Evolutionary conservation across 23 tunicate species (phyloP).

Genomic region (Ciona savignyi): DNA sequence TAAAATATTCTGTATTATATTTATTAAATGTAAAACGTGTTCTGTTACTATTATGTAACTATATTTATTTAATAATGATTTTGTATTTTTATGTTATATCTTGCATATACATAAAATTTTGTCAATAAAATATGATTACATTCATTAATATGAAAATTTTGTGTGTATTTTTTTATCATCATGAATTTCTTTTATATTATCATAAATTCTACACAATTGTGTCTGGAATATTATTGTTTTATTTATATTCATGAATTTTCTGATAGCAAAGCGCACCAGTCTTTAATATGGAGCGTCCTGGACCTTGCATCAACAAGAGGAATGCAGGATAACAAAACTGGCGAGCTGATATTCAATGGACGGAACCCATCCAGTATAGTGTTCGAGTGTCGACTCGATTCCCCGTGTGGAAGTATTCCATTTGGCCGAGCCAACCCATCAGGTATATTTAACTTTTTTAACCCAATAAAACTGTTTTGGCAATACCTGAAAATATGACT

Average conservation of each 20-base stretch:
- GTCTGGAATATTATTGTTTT: too few species aligned
- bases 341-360: constrained; percentile 42
- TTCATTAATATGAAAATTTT: not conserved
- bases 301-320: not conserved
- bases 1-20: too few species aligned
- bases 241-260: not conserved
- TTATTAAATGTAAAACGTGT: too few species aligned
- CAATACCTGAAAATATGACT: too few species aligned
- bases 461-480: too few species aligned
- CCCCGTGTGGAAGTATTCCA: constrained; percentile 85
- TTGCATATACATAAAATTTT: not conserved
- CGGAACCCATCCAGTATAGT: constrained; percentile 53
- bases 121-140: not conserved
- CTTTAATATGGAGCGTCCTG: constrained; percentile 44
- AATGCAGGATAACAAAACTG: constrained; percentile 52
- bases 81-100: too few species aligned
- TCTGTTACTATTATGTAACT: too few species aligned
- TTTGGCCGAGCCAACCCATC: constrained; percentile 47
- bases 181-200: not conserved
- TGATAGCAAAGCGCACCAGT: constrained; percentile 18
- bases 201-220: not conserved
- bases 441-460: too few species aligned
- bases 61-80: too few species aligned
- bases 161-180: not conserved
- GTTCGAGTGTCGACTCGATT: constrained; percentile 63